Base-by-base conservation (phyloP, 2,888 invertebrate genomes). In the Drosophila histrio region DNA sequence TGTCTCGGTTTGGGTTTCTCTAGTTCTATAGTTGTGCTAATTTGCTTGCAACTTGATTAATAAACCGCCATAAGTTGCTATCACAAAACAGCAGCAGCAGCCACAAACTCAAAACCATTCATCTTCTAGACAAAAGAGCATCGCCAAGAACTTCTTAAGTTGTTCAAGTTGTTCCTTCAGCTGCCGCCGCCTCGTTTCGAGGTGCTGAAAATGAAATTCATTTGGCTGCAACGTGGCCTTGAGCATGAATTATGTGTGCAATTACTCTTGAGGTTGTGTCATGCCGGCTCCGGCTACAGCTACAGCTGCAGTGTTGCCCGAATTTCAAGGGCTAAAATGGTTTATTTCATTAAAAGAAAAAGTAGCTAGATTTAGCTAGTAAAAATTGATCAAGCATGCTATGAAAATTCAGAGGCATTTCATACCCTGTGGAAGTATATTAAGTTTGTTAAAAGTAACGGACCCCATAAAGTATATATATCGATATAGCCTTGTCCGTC, bases 181-280 rank as follows among this genome's bases (percentile, higher is more conserved):
- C 43, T 24, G 26, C 46, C 19, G 39, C 38, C 22, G 6, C 43
- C 28, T n/a, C n/a, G n/a, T 21, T 50, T 1, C 34, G 73, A 84
- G 85, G 87, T 84, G 84, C 89, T 87, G 87, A 87, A 87, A 87
- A 67, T 57, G 88, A 87, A 86, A 80, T 89, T 80, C 82, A 75
- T 74, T 78, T 67, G 66, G 70, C 71, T 76, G 52, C 86, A 66
- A 66, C 68, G 43, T 68, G 87, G 87, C 87, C 87, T 87, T 87
- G 87, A 88, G 87, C 77, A 87, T 89, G 89, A 87, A 73, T 89
- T 77, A 87, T 87, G 88, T 79, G 75, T 72, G 79, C 89, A 89
- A 87, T 87, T 87, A 89, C 87, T 87, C 88, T 87, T 87, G 15
- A 53, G 59, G 72, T 68, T 80, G 88, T 87, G 88, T 87, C 85